Conservation (phyloP, 2,797 vertebrate species). For the Acanthopagrus latus region DNA sequence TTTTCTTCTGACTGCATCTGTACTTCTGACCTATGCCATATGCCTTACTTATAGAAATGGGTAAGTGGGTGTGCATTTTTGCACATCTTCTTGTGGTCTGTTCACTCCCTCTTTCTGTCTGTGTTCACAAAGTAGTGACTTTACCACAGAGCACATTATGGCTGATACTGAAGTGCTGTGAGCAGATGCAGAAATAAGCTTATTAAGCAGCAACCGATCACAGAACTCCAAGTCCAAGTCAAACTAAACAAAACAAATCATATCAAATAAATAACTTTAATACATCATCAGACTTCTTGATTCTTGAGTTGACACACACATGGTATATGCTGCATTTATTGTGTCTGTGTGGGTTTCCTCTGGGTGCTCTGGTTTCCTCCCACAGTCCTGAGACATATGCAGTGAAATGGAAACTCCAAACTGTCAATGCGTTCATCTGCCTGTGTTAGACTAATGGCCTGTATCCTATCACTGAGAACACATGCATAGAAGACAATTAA, state of each 20-base stretch:
- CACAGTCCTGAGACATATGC: slow-evolving; percentile 1
- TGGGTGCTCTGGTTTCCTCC: slow-evolving; percentile 34
- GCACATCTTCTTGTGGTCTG: not conserved
- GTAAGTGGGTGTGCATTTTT: not conserved
- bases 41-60: slow-evolving; percentile 12
- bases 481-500: not conserved
- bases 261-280: slow-evolving; percentile 1
- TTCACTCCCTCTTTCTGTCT: not conserved
- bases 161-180: slow-evolving; percentile 8
- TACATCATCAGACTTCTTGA: not conserved
- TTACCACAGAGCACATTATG: slow-evolving; percentile 23
- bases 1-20: not conserved
- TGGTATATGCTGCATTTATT: not conserved
- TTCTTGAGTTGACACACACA: not conserved
- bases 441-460: slow-evolving; percentile 3
- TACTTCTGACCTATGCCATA: slow-evolving; percentile 31
- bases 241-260: slow-evolving; percentile 2
- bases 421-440: slow-evolving; percentile 13
- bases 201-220: slow-evolving; percentile 31
- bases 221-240: slow-evolving; percentile 7
- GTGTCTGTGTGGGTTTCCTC: slow-evolving; percentile 37
- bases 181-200: slow-evolving; percentile 39
- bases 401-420: slow-evolving; percentile 40
- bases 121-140: not conserved
- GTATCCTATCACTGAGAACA: not conserved